Conservation (phyloP, 2,888 invertebrate species). For the Nephrotoma flavescens region DNA sequence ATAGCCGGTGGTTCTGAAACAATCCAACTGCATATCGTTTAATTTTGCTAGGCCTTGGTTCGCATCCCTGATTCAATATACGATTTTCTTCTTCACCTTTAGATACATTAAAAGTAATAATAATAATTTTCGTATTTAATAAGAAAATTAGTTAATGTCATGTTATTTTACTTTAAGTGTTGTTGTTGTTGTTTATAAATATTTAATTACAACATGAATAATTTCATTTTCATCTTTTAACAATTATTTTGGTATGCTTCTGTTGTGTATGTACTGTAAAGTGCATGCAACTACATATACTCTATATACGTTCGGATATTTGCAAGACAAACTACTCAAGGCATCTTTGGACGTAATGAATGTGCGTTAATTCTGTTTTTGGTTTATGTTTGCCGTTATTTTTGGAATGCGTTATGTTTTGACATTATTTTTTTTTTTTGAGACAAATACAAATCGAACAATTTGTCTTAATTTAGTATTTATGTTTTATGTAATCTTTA, state of each 20-base stretch:
- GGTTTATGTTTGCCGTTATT: neutral
- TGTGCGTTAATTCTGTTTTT: neutral
- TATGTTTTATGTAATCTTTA: neutral
- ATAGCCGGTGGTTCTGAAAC: too few relatives aligned
- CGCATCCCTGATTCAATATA: neutral
- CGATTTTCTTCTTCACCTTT: neutral
- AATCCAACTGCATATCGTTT: too few relatives aligned
- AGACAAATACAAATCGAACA: neutral
- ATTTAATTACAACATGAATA: neutral
- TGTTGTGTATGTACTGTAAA: neutral
- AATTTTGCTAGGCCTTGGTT: too few relatives aligned
- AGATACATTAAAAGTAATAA: neutral
- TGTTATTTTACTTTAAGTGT: neutral
- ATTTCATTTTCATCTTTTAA: neutral
- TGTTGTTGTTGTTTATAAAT: neutral
- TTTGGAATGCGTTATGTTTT: neutral
- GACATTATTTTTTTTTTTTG: too few relatives aligned
- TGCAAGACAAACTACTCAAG: neutral
- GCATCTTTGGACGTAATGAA: neutral
- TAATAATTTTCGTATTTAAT: neutral
- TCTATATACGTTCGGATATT: neutral
- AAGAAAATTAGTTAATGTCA: neutral
- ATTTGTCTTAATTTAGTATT: neutral
- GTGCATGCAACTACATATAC: too few relatives aligned
- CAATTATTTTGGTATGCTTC: neutral